Evolutionary conservation across 2,888 invertebrate genomes (phyloP).

Genomic region (Drosophila stalkeri): DNA sequence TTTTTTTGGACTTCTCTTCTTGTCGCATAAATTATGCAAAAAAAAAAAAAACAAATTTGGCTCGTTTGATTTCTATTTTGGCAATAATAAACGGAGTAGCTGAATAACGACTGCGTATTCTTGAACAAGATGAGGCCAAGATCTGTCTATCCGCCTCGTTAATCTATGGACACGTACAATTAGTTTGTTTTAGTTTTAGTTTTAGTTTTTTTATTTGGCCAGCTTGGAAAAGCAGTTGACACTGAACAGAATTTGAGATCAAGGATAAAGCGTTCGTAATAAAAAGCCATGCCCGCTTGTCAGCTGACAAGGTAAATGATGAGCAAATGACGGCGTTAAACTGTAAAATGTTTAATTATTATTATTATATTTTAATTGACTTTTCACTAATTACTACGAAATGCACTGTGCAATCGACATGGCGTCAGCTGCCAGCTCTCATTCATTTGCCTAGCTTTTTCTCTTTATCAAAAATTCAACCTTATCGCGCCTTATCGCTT

Average conservation of each 20-base stretch:
- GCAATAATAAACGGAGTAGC: background rate
- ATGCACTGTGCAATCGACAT: slow-evolving; percentile 41
- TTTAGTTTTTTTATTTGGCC: no score
- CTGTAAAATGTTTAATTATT: slow-evolving; percentile 35
- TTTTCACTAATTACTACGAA: slow-evolving; percentile 54
- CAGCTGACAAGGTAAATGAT: slow-evolving; percentile 7
- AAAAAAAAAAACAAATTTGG: no score
- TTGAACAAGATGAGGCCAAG: slow-evolving; percentile 45
- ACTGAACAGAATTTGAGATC: slow-evolving; percentile 65
- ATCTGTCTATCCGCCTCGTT: slow-evolving; percentile 31
- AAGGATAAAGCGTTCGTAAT: slow-evolving; percentile 53
- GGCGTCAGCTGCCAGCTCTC: slow-evolving; percentile 8
- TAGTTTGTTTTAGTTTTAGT: background rate
- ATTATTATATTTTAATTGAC: slow-evolving; percentile 40
- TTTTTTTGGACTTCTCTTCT: slow-evolving; percentile 15
- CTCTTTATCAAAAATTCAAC: background rate
- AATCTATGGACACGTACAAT: slow-evolving; percentile 51
- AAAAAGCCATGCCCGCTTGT: background rate
- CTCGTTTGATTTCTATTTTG: slow-evolving; percentile 36
- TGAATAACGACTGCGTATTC: slow-evolving; percentile 40
- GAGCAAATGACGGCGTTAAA: slow-evolving; percentile 29
- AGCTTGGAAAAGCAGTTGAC: slow-evolving; percentile 60
- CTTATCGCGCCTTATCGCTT: slow-evolving; percentile 16
- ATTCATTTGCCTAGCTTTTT: background rate
- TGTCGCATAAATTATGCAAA: slow-evolving; percentile 62